Base-by-base conservation (phyloP, 2,888 invertebrate species). In the Ochropleura plecta region DNA sequence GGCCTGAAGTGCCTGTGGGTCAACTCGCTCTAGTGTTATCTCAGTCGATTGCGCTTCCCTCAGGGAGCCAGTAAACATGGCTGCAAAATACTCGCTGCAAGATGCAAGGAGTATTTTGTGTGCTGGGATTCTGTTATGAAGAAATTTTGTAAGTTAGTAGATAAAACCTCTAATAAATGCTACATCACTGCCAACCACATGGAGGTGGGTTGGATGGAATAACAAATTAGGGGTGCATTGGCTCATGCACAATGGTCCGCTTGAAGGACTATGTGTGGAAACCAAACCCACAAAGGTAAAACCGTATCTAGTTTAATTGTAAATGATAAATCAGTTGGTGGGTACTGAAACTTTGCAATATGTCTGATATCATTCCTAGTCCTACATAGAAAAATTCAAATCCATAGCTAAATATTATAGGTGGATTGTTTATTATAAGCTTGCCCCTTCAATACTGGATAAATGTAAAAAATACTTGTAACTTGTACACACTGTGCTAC, bases 1-100 rank as follows among this genome's bases (percentile, higher is more conserved):
- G 70, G 98, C 97, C 93, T 98, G 97, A 70, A 99, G 97, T 51
- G 99, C 98, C 92, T 98, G 98, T 42, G 98, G 97, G 91, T 98
- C 98, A 60, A 99, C 98, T 90, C 98, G 98, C 84, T 98, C 98
- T 86, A 99, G 96, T 77, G 98, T 98, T 55, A 99, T 97, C 96
- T 99, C 99, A 82, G 97, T 97, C 93, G 98, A 97, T 81, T 97
- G 97, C 9, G 98, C 97, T 95, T 99, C 99, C 85, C 98, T 97
- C 81, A 99, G 95, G 74, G 98, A 98, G 75, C 98, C 98, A 46
- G 98, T 99, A 92, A 99, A 99, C 99, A 99, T 99, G 62, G 99
- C 99, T 63, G 98, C 98, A 96, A 99, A 99, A 94, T 99, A 99
- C 94, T 99, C 99, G 88, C 99, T 99, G 76, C 98, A 98, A 62